These are phyloP conservation scores for Syngnathus scovelli DNA, from an alignment of 2,113 vertebrate species.

Conservation along the genomic window DNA sequence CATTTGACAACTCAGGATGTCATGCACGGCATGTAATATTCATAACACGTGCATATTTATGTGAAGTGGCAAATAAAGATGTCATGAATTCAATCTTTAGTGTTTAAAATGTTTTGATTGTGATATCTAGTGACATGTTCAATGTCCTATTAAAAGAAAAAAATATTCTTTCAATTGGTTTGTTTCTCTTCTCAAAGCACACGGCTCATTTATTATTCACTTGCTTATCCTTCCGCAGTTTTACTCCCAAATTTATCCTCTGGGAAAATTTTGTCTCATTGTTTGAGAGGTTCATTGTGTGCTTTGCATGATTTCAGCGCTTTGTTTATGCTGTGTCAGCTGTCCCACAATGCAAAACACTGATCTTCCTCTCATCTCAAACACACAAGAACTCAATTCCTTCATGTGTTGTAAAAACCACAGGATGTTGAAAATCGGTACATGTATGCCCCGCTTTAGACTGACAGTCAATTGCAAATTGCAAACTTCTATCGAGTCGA, in stretches of 20 bases:
- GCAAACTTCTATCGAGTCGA: background rate
- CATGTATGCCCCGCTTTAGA: background rate
- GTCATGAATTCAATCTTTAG: background rate
- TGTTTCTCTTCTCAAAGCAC: conserved; percentile 16
- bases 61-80: background rate
- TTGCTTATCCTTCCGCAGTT: conserved; percentile 29
- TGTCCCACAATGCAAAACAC: background rate
- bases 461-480: background rate
- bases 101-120: background rate
- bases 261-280: conserved; percentile 7
- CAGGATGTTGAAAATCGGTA: background rate
- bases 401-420: background rate
- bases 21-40: background rate
- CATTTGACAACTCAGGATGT: background rate
- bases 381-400: background rate
- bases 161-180: background rate
- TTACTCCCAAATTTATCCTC: conserved; percentile 26
- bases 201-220: conserved; percentile 50
- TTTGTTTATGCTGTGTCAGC: conserved; percentile 31
- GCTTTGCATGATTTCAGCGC: conserved; percentile 9
- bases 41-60: background rate
- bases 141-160: background rate
- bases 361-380: background rate
- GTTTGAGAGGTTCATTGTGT: conserved; percentile 42
- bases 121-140: background rate